These are phyloP conservation scores for Channallabes apus DNA, from an alignment of 2,797 vertebrate genomes.

Conservation along the genomic window DNA sequence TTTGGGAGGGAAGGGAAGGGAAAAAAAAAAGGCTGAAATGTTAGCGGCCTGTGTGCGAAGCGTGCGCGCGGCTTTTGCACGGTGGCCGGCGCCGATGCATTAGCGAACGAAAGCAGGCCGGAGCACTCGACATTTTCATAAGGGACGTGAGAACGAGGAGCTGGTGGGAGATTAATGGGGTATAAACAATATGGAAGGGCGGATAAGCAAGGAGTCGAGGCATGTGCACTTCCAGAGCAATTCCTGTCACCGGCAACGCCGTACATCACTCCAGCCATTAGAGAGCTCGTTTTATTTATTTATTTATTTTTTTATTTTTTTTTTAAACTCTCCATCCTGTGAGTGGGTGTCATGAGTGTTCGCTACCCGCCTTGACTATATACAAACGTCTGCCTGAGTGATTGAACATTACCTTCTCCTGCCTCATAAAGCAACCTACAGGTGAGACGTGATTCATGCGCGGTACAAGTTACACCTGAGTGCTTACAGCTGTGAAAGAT, in stretches of 20 bases:
- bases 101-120: conserved; percentile 66
- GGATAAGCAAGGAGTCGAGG: conserved; percentile 56
- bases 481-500: conserved; percentile 49
- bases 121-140: conserved; percentile 69
- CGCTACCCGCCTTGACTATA: conserved; percentile 41
- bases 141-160: conserved; percentile 60
- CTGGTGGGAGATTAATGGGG: conserved; percentile 71
- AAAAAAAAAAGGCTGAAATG: conserved; percentile 29
- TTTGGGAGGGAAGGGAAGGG: neutral
- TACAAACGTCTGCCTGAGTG: conserved; percentile 46
- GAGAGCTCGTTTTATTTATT: conserved; percentile 41
- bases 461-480: conserved; percentile 37
- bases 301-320: neutral
- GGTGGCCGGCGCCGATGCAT: conserved; percentile 56
- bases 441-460: conserved; percentile 49
- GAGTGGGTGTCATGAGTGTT: conserved; percentile 42
- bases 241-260: conserved; percentile 49
- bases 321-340: neutral
- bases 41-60: conserved; percentile 23
- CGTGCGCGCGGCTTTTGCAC: conserved; percentile 42
- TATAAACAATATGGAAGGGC: conserved; percentile 70
- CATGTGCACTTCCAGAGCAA: conserved; percentile 40
- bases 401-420: conserved; percentile 37
- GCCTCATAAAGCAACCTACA: conserved; percentile 48
- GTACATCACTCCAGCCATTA: conserved; percentile 48